Evolutionary conservation across 2,888 invertebrate species (phyloP).

Genomic region (Ceramica pisi): DNA sequence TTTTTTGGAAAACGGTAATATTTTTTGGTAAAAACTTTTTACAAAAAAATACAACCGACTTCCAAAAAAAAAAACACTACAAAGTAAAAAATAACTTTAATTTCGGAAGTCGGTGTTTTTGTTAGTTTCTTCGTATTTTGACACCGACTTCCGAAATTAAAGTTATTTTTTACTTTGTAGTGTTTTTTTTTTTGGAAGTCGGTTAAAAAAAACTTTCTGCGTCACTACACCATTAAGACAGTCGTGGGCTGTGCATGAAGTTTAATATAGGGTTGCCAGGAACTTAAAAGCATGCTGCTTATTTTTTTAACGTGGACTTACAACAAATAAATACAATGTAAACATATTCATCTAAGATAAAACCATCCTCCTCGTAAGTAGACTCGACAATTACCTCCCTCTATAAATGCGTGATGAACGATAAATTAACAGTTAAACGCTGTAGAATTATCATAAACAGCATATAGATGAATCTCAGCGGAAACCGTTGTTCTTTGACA

Average conservation of each 20-base stretch:
- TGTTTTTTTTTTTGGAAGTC: no score
- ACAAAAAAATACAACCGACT: no score
- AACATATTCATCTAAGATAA: conserved; percentile 9
- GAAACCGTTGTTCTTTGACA: conserved; percentile 54
- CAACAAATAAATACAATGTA: neutral
- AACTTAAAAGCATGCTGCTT: neutral
- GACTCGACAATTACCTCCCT: conserved; percentile 42
- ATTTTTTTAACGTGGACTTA: neutral
- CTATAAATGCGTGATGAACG: conserved; percentile 44
- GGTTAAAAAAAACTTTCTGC: no score
- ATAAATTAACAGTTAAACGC: conserved; percentile 53
- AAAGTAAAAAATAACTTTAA: no score
- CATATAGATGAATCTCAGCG: conserved; percentile 47
- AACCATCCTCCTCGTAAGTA: conserved; percentile 18
- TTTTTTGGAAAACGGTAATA: no score
- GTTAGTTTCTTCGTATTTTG: no score
- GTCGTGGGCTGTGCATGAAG: no score
- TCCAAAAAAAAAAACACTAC: no score
- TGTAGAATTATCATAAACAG: conserved; percentile 59
- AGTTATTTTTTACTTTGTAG: no score
- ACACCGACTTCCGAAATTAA: no score
- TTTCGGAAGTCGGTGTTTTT: no score
- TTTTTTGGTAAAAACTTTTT: no score
- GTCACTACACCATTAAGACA: neutral
- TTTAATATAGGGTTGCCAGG: neutral